Percentiles rank a stretch among this genome's conserved stretches.
phyloP scores from a whole-genome alignment of 2,797 vertebrate genomes.

The Acanthurus lineatus region DNA sequence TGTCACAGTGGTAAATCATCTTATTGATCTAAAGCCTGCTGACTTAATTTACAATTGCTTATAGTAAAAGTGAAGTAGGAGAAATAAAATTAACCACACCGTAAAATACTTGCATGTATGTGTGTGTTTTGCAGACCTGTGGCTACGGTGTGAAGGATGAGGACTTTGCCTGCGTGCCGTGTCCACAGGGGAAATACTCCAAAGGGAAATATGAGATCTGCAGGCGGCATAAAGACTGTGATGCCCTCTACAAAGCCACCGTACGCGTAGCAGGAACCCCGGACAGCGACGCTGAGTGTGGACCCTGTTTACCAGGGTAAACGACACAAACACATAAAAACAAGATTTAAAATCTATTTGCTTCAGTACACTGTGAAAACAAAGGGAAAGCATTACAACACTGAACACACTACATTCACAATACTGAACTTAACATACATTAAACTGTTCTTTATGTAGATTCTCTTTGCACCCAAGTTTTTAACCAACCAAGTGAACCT shows the following conservation, averaged over 20 bases:
- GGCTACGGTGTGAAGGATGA: slow-evolving; percentile 95
- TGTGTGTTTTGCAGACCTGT: slow-evolving; percentile 86
- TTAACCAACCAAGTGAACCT: too few species aligned
- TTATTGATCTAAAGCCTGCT: slow-evolving; percentile 7
- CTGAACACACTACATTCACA: too few species aligned
- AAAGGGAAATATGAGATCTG: slow-evolving; percentile 98
- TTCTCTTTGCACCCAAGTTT: too few species aligned
- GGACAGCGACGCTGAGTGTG: slow-evolving; percentile 96
- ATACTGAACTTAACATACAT: too few species aligned
- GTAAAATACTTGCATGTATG: slow-evolving; percentile 5
- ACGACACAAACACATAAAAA: slow-evolving; percentile 5
- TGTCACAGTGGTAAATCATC: slow-evolving; percentile 23
- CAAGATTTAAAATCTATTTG: background rate
- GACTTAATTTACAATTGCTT: slow-evolving; percentile 20
- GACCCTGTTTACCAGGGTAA: slow-evolving; percentile 95
- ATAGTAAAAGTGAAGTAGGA: background rate
- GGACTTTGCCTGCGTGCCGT: slow-evolving; percentile 91
- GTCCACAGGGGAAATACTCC: slow-evolving; percentile 94
- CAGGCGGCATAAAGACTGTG: slow-evolving; percentile 95
- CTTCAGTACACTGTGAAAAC: background rate
- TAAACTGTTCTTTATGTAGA: too few species aligned
- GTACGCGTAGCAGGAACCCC: slow-evolving; percentile 90
- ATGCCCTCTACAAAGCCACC: slow-evolving; percentile 93
- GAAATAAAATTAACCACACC: background rate
- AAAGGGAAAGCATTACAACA: background rate